Evolutionary conservation across 2,113 vertebrate species (phyloP).

Genomic region (Elgaria multicarinata): DNA sequence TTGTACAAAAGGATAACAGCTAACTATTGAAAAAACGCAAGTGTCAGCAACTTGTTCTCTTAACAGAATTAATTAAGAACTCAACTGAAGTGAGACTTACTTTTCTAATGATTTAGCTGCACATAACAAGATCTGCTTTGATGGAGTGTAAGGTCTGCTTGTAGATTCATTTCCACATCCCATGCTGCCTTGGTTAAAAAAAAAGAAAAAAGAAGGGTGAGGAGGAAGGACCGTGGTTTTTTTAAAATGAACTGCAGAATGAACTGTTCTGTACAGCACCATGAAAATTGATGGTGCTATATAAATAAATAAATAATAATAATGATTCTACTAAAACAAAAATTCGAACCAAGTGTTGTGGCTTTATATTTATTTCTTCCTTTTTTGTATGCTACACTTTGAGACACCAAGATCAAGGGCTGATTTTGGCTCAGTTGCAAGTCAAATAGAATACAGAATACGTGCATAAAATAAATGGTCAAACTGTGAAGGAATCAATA

Average conservation of each 20-base stretch:
- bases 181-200: slow-evolving; percentile 51
- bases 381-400: neutral
- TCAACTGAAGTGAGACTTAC: slow-evolving; percentile 52
- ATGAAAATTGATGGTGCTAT: too few relatives aligned
- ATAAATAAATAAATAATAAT: too few relatives aligned
- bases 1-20: neutral
- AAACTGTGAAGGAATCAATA: slow-evolving; percentile 6
- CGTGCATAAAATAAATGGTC: neutral
- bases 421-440: neutral
- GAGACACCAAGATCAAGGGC: neutral
- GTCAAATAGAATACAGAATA: neutral
- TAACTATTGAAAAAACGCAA: neutral
- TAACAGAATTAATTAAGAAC: slow-evolving; percentile 32
- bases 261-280: too few relatives aligned
- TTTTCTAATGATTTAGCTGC: slow-evolving; percentile 58
- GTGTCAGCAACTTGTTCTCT: slow-evolving; percentile 29
- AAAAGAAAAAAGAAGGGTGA: neutral
- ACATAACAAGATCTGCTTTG: slow-evolving; percentile 52
- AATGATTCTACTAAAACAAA: neutral
- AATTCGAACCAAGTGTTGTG: neutral
- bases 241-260: neutral
- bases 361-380: slow-evolving; percentile 5
- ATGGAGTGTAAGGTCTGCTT: slow-evolving; percentile 43
- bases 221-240: slow-evolving; percentile 28
- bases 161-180: slow-evolving; percentile 43